Evolutionary conservation across 2,113 vertebrate species (phyloP).

Genomic region (Callocephalon fimbriatum): DNA sequence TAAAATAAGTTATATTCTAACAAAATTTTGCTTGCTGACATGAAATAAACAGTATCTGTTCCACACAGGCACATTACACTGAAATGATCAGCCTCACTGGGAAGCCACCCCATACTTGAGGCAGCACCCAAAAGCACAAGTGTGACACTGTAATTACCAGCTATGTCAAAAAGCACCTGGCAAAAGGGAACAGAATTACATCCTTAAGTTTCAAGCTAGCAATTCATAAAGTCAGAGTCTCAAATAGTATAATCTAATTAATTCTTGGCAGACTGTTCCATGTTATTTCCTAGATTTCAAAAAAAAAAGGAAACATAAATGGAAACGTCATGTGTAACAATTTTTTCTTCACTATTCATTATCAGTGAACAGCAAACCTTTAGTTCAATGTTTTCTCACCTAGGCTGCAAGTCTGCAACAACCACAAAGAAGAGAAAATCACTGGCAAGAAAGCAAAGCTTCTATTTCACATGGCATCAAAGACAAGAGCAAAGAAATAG

Average conservation of each 20-base stretch:
- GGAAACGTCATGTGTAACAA: fast-evolving
- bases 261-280: not conserved
- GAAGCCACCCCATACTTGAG: not conserved
- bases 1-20: not conserved
- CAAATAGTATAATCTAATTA: not conserved
- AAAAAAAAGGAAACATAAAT: not conserved
- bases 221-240: not conserved
- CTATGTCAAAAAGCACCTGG: not conserved
- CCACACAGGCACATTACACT: not conserved
- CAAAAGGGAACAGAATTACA: not conserved
- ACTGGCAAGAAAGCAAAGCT: not conserved
- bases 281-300: not conserved
- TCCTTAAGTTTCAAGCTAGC: not conserved
- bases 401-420: not conserved
- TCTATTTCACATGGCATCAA: not conserved
- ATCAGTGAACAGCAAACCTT: not conserved
- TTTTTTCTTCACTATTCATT: not conserved
- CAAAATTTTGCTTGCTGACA: not conserved
- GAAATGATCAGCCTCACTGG: not conserved
- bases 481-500: not conserved
- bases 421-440: not conserved
- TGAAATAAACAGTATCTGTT: not conserved
- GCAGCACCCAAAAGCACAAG: not conserved
- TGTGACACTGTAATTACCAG: not conserved
- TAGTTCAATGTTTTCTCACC: not conserved